Percentiles rank a stretch among this genome's conserved stretches.
Evolutionary conservation across 2,113 vertebrate genomes (phyloP).

Genomic region (Aix galericulata): DNA sequence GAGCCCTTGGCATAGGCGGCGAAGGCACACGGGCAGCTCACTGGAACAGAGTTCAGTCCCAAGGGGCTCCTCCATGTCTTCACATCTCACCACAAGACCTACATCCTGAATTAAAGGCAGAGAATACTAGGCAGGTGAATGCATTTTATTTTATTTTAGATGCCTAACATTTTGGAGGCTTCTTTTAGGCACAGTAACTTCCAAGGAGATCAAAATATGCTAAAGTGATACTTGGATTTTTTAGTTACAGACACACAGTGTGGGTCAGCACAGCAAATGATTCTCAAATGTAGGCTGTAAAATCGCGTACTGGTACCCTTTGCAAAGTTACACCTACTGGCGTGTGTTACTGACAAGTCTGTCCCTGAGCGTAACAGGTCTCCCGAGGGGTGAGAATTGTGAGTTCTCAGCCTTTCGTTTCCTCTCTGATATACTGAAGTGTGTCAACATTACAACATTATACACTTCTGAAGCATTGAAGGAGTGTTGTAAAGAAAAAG

Average conservation of each 20-base stretch:
- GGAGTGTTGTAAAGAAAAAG: neutral
- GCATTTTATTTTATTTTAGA: neutral
- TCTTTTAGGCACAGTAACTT: neutral
- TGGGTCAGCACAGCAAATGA: neutral
- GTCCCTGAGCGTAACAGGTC: neutral
- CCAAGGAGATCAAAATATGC: neutral
- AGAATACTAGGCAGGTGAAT: neutral
- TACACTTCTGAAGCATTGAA: neutral
- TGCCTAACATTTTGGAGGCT: neutral
- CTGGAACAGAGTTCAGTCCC: neutral
- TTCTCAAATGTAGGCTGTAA: neutral
- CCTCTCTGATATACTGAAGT: neutral
- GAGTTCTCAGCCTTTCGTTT: neutral
- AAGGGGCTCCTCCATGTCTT: neutral
- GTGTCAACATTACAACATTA: neutral
- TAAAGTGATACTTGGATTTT: neutral
- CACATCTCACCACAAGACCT: neutral
- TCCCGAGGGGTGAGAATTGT: neutral
- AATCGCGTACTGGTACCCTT: neutral
- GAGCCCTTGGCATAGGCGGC: accelerated
- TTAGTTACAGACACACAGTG: neutral
- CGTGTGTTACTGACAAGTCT: neutral
- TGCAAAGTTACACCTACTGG: neutral
- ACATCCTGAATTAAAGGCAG: neutral
- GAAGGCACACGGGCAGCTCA: accelerated